Base-by-base conservation (phyloP, 1,140 invertebrate species). In the Zaprionus nigranus region DNA sequence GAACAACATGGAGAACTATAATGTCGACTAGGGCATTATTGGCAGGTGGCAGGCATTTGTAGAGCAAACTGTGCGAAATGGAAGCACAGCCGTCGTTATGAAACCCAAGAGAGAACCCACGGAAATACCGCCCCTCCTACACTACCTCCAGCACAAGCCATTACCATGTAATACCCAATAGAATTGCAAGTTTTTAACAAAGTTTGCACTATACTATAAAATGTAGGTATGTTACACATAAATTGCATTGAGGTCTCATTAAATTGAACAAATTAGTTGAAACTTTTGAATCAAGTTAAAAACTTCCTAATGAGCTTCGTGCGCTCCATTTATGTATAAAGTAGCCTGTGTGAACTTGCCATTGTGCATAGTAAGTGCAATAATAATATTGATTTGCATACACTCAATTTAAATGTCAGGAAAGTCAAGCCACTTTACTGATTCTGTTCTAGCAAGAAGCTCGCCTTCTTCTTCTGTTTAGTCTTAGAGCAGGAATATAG, bases 1-100 rank as follows among this genome's bases (percentile, higher is more conserved):
- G 17, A 38, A 53, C 49, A 54, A 63, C 24, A 58, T n/a, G n/a
- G 46, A 34, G 12, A 57, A 70, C 46, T 56, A 54, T 67, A 54
- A 60, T 56, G 57, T 36, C 36, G 22, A 28, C 64, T 56, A 7
- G n/a, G 7, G 20, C 61, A 38, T 63, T 60, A 67, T 67, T 67
- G 63, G 54, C 63, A 66, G 24, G 62, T 38, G 63, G 9, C 26
- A 20, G 22, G 28, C 36, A 66, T 66, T 58, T 64, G 58, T 36
- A 15, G 60, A 36, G 49, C 40, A 38, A 51, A 26, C 36, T 34
- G 13, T n/a, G 12, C 61, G 17, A 15, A 68, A 71, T 30, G 20
- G 15, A 43, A 54, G n/a, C 51, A 56, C 13, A 22, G 24, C n/a
- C 26, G 64, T 67, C 51, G 58, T 69, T 74, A 69, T 26, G 13